Percentiles rank a stretch among this genome's conserved stretches.
These are phyloP conservation scores for Propithecus deckenii DNA, from an alignment of 2,797 vertebrate genomes.

Conservation along the genomic window DNA sequence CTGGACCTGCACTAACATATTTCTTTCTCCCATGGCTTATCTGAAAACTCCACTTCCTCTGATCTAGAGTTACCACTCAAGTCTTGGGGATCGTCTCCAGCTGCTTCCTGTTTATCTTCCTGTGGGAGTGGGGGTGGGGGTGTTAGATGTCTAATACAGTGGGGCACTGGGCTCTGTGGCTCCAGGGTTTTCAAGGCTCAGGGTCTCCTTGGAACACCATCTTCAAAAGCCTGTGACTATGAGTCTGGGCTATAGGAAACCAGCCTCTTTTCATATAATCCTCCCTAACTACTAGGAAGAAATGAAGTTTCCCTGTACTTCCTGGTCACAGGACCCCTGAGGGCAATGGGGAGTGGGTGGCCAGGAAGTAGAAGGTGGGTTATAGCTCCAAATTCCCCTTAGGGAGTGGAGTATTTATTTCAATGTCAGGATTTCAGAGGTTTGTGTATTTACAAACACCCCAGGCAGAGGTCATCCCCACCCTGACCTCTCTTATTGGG, in stretches of 20 bases:
- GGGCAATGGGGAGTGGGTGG: not conserved
- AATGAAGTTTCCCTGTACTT: not conserved
- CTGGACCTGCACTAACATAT: not conserved
- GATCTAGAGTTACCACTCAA: not conserved
- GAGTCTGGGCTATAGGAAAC: not conserved
- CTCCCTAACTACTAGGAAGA: not conserved
- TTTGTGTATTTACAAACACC: not conserved
- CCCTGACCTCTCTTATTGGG: not conserved
- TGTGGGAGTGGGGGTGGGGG: not conserved
- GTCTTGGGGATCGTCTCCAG: not conserved
- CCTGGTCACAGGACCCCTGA: not conserved
- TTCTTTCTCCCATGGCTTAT: not conserved
- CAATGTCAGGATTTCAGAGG: not conserved
- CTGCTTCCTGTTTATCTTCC: not conserved
- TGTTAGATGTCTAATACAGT: not conserved
- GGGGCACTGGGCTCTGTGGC: not conserved
- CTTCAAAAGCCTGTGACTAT: not conserved
- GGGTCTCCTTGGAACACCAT: not conserved
- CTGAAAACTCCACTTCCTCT: not conserved
- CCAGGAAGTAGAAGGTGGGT: not conserved
- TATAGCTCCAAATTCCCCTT: conserved; percentile 36
- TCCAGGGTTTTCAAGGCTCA: not conserved
- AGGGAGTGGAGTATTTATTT: not conserved
- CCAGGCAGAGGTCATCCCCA: not conserved
- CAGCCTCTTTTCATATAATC: not conserved